Evolutionary conservation across 2,113 vertebrate species (phyloP), one percentile per base, ranked within the genome.

Genomic region (Poeciliopsis prolifica): DNA sequence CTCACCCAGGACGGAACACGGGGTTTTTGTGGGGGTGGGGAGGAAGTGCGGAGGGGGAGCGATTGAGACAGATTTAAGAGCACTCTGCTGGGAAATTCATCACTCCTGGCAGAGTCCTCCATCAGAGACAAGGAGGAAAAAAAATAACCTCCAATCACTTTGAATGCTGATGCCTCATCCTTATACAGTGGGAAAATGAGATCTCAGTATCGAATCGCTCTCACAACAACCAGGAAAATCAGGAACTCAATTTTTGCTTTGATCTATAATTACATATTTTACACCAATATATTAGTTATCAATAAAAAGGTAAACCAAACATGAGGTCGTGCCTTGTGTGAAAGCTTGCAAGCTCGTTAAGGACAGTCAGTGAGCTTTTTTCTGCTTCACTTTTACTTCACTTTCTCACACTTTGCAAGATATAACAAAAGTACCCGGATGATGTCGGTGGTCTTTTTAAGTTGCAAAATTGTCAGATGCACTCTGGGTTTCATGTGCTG

Each of bases 31-130:
- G 44, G 44, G 15, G 44, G 44, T 19, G 44, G 44, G 44, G 44
- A 17, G 44, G 44, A 17, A 19, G 44, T 1, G 44, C 6, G 79
- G 68, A 74, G 9, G 61, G 71, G 42, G 77, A 58, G 37, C 40
- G 73, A 48, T 51, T 35, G 61, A 65, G 77, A 72, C 65, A 67
- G 78, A 83, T 87, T 87, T 83, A 85, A 78, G 73, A 79, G 83
- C 40, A 69, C 37, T 28, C 75, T 33, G 5, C 7, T 15, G 40
- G 61, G 65, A 78, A 82, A 84, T 82, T 73, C 79, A 86, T 79
- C 1, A 74, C 84, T 77, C 6, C 71, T 67, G 65, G 65, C 62
- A 22, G 28, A 65, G 70, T 77, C 77, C 73, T 77, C 70, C 61
- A 60, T 67, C 74, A 79, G 70, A 72, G 63, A 7, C n/a, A 22